Base-by-base conservation (phyloP, 1,140 invertebrate genomes). In the Drosophila kepulauana region DNA sequence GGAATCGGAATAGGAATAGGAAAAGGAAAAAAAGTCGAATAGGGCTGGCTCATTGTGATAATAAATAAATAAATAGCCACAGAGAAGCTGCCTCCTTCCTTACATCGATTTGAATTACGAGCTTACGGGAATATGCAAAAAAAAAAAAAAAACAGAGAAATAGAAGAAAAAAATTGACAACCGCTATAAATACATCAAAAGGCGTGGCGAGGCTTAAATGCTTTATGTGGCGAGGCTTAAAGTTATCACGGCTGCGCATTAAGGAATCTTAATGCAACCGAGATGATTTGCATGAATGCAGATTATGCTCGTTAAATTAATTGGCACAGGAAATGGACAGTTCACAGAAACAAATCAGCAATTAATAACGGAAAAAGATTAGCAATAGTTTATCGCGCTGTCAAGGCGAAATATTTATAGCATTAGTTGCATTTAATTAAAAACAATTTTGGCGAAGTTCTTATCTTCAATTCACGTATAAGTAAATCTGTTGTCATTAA, bases 11-110 rank as follows among this genome's bases (percentile, higher is more conserved):
- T 49, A 6, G 51, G 33, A 43, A 48, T 30, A 43, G n/a, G 7
- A 54, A 48, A 41, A 33, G 63, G 20, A 25, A 25, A 25, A 25
- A 25, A 25, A 4, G 20, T 48, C 25, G 65, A 66, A 86, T 87
- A 79, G 82, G 75, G 82, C 82, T 86, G 82, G 67, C 76, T 87
- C 84, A 86, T 86, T 87, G 84, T 79, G 82, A 82, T 82, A 87
- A 86, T 86, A 86, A 86, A 86, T 86, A 86, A 86, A 81, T 86
- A 87, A 88, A 82, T 77, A 87, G 76, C 79, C 82, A 56, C 79
- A 81, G 73, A 71, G 77, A 82, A 65, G 71, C 62, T 73, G 51
- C 8, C 15, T 35, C 63, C 48, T 45, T 62, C 74, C 62, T 80
- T 63, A 67, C 74, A 85, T 86, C 81, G 78, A 87, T 86, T 87